Conservation (phyloP, 2,797 vertebrate species). For the Chaetodon trifasciatus region DNA sequence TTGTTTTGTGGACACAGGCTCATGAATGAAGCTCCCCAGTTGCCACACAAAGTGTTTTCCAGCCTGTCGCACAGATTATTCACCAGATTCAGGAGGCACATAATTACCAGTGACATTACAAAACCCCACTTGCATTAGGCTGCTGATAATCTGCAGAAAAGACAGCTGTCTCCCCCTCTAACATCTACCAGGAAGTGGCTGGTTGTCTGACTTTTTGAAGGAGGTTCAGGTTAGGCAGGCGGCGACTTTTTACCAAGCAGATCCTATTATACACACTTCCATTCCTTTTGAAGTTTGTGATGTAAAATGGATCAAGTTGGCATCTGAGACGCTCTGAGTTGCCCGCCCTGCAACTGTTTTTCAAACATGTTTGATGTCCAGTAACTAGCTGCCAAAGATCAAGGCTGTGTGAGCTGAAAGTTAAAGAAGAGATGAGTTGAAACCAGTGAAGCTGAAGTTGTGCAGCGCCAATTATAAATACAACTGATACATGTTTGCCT, state of each 20-base stretch:
- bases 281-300: conserved; percentile 34
- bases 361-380: conserved; percentile 53
- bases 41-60: conserved; percentile 20
- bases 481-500: conserved; percentile 49
- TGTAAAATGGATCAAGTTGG: conserved; percentile 48
- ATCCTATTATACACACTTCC: conserved; percentile 16
- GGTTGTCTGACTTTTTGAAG: conserved; percentile 19
- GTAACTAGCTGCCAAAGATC: conserved; percentile 56
- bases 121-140: conserved; percentile 21
- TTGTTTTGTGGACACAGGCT: conserved; percentile 5
- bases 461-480: conserved; percentile 38
- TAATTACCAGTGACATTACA: conserved; percentile 44
- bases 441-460: conserved; percentile 19
- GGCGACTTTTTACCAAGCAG: conserved; percentile 8
- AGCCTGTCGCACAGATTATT: conserved; percentile 34
- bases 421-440: conserved; percentile 49
- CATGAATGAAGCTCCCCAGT: conserved; percentile 26
- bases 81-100: conserved; percentile 28
- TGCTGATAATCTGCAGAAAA: conserved; percentile 35
- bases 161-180: not conserved
- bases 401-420: conserved; percentile 44
- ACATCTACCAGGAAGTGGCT: conserved; percentile 6
- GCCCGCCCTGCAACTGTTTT: conserved; percentile 47
- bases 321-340: conserved; percentile 10
- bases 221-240: conserved; percentile 1